A percentile compares a stretch with the other conserved stretches of the same genome.
phyloP scores from a whole-genome alignment of 2,797 vertebrate species.

The Falco rusticolus region DNA sequence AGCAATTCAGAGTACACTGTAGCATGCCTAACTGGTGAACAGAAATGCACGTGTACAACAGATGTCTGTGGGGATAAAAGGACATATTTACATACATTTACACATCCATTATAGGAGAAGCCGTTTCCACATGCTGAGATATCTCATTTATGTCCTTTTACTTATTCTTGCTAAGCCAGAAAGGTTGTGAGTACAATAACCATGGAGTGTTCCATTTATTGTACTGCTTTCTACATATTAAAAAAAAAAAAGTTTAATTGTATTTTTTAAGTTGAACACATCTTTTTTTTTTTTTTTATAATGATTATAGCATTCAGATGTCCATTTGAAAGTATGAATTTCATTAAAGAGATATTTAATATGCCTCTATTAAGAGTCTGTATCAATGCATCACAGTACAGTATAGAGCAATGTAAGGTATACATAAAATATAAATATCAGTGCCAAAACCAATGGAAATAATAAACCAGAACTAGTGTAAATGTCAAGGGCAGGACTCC shows the following conservation, averaged over 20 bases:
- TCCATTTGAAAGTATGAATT: not conserved
- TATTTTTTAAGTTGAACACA: not conserved
- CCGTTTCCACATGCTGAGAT: not conserved
- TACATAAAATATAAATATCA: not conserved
- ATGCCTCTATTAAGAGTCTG: not conserved
- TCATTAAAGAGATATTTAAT: not conserved
- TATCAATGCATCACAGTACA: not conserved
- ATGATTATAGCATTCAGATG: not conserved
- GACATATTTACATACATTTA: not conserved
- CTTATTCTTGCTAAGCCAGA: not conserved
- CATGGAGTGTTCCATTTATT: not conserved
- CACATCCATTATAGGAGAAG: not conserved
- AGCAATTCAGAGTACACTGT: not conserved
- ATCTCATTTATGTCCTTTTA: not conserved
- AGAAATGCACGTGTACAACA: not conserved
- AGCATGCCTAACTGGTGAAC: not conserved
- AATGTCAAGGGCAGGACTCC: not conserved
- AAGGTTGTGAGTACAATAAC: not conserved
- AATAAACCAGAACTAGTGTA: not conserved
- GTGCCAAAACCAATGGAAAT: not conserved
- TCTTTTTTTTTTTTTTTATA: not conserved
- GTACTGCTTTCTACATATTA: not conserved
- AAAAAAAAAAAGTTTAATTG: not conserved
- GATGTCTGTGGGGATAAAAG: not conserved
- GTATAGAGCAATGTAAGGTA: not conserved